Conservation (phyloP, 2,797 vertebrate species). For the Tamandua tetradactyla region DNA sequence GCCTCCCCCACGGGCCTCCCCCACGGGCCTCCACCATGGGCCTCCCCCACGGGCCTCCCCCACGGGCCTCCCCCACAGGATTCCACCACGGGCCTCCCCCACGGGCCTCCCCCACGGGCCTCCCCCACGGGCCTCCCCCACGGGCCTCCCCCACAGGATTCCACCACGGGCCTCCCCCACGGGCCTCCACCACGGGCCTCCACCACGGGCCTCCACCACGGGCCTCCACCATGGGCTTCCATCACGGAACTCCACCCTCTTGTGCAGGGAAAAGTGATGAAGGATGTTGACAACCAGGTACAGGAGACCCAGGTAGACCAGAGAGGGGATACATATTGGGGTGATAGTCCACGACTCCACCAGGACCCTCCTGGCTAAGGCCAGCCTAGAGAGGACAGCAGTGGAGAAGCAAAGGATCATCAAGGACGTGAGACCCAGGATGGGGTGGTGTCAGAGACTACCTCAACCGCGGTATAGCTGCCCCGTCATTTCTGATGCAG, state of each 20-base stretch:
- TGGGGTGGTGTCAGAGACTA: neutral
- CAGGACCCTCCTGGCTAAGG: neutral
- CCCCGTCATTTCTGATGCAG: neutral
- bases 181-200: no score
- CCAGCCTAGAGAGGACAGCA: neutral
- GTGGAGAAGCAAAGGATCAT: neutral
- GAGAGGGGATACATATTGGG: neutral
- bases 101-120: no score
- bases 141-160: no score
- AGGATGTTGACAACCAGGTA: neutral
- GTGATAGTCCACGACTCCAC: neutral
- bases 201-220: no score
- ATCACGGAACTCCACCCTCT: neutral
- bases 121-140: no score
- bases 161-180: no score
- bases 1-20: no score
- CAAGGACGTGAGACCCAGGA: neutral
- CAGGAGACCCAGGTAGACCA: neutral
- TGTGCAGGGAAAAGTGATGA: neutral
- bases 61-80: no score
- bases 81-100: no score
- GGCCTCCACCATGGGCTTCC: neutral
- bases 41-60: no score
- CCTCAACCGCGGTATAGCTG: neutral
- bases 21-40: no score